Percentiles rank a stretch among this genome's conserved stretches.
phyloP scores from a whole-genome alignment of 2,113 vertebrate species.

The Actinemys pallida region DNA sequence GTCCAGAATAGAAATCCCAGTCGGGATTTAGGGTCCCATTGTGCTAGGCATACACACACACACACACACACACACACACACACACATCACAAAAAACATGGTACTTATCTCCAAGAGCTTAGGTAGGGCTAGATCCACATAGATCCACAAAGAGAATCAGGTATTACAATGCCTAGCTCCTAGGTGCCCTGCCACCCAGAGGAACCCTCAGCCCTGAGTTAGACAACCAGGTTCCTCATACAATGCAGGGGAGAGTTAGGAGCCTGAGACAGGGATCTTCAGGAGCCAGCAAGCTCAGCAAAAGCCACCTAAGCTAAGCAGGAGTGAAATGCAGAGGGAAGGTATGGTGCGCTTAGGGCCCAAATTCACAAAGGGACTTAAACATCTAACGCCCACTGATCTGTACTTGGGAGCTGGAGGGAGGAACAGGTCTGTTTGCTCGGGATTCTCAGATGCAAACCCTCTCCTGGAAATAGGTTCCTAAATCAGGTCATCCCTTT shows the following conservation, averaged over 20 bases:
- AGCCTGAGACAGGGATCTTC: background rate
- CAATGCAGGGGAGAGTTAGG: background rate
- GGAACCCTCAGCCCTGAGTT: background rate
- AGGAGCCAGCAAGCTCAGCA: background rate
- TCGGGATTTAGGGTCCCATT: constrained; percentile 6
- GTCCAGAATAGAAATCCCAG: background rate
- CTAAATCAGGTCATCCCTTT: background rate
- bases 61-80: background rate
- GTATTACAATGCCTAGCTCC: background rate
- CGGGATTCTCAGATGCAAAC: background rate
- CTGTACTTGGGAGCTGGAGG: background rate
- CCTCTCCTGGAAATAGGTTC: background rate
- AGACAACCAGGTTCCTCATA: background rate
- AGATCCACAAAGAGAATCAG: background rate
- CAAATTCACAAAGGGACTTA: background rate
- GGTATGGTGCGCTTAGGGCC: background rate
- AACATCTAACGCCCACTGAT: background rate
- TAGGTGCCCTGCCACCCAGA: background rate
- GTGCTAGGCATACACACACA: background rate
- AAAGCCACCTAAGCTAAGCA: background rate
- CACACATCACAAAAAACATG: background rate
- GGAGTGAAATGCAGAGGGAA: background rate
- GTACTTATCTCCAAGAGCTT: background rate
- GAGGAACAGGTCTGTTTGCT: background rate
- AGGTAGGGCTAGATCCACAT: background rate